Base-by-base conservation (phyloP, 2,888 invertebrate species). In the Ornithoptera priamus region DNA sequence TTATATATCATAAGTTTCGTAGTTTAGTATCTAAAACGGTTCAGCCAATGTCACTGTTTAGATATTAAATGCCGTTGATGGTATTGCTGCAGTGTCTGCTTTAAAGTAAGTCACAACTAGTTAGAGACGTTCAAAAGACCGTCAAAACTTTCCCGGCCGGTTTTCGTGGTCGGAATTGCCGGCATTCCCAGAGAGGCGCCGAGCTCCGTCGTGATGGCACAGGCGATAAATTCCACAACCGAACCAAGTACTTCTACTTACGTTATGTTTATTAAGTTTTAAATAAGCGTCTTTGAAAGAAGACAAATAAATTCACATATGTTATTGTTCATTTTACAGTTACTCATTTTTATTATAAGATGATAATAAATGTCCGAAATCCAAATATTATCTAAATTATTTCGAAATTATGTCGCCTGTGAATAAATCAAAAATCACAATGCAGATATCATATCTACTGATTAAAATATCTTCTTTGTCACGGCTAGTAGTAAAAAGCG, bases 61-160 rank as follows among this genome's bases (percentile, higher is more conserved):
- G 12, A 46, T 46, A 46, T 46, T 59, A 24, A 24, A 20, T 59
- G 30, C 59, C 59, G 59, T 17, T 39, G 10, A 59, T 65, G 22
- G 50, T 62, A 65, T 60, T 63, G 53, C 68, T 60, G 57, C 59
- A 56, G 22, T 56, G 62, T 56, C 46, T 69, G 75, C 70, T 75
- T 74, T 75, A 78, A 77, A 81, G 82, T 79, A 77, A 80, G 77
- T 80, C 78, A 78, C 79, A 79, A 80, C 82, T 80, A 81, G 78
- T 80, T 79, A 79, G 81, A 83, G 83, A 84, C 82, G 78, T 78
- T 79, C 78, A 78, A 75, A 76, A 78, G 81, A 79, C 80, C 86
- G 87, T 88, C 87, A 83, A 76, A 88, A 88, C 83, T 88, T 87
- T 71, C 72, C 72, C 80, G 74, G 78, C 79, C 79, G 76, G 79